Conservation (phyloP, 2,797 vertebrate species). For the Acropternis orthonyx region DNA sequence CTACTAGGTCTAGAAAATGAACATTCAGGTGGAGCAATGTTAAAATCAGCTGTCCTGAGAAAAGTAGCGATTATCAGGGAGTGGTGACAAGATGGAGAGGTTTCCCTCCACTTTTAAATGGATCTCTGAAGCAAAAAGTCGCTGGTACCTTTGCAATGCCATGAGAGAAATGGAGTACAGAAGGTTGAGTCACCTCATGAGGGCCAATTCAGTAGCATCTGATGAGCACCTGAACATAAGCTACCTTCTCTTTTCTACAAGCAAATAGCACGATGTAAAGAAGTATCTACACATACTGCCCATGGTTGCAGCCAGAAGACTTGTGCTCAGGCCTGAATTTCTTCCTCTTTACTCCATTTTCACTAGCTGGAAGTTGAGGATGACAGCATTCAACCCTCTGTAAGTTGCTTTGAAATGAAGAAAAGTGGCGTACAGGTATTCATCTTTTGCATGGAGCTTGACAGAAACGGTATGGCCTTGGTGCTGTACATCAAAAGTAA, state of each 20-base stretch:
- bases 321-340: background rate
- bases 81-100: background rate
- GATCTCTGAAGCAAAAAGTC: background rate
- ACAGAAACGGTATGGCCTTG: background rate
- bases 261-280: background rate
- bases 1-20: background rate
- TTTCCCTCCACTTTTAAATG: background rate
- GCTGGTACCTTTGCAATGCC: background rate
- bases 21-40: background rate
- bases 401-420: background rate
- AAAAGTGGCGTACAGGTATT: background rate
- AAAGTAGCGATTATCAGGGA: background rate
- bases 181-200: background rate
- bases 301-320: background rate
- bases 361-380: background rate
- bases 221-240: background rate
- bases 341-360: background rate
- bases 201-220: background rate
- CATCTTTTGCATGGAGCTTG: background rate
- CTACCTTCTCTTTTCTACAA: background rate
- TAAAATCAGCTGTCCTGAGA: background rate
- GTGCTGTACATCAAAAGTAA: background rate
- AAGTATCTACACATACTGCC: background rate
- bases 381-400: background rate
- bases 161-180: background rate